Evolutionary conservation across 2,888 invertebrate species (phyloP).

Genomic region (Epirrhoe alternata): DNA sequence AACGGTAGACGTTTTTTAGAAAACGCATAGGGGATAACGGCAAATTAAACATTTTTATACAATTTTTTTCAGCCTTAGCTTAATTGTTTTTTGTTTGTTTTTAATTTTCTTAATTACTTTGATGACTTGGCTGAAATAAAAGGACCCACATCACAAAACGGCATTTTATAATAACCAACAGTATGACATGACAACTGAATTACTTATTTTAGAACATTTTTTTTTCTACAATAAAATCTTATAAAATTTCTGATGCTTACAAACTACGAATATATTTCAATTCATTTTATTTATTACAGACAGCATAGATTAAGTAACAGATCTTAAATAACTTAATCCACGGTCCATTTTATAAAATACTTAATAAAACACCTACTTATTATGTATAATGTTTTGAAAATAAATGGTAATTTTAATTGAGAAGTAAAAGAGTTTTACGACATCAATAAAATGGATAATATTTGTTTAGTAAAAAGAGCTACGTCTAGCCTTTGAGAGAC

Average conservation of each 20-base stretch:
- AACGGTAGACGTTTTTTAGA: neutral
- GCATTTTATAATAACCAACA: conserved; percentile 6
- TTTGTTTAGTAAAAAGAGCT: conserved; percentile 22
- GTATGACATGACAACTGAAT: neutral
- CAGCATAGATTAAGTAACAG: too few species aligned
- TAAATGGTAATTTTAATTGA: conserved; percentile 24
- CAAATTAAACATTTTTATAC: conserved; percentile 3
- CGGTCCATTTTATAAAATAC: too few species aligned
- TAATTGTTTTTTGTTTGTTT: conserved; percentile 40
- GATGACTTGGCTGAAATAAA: conserved; percentile 30
- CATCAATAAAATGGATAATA: conserved; percentile 30
- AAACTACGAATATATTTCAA: too few species aligned
- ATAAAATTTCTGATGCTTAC: too few species aligned
- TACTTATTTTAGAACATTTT: neutral
- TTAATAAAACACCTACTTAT: too few species aligned
- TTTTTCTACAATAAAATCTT: conserved; percentile 15
- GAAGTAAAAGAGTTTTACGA: conserved; percentile 30
- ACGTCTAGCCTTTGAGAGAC: conserved; percentile 16
- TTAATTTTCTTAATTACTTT: conserved; percentile 33
- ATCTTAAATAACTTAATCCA: too few species aligned
- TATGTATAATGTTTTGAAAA: conserved; percentile 21
- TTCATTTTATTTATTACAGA: too few species aligned
- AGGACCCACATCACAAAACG: conserved; percentile 7
- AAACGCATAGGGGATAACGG: neutral
- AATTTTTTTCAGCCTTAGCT: conserved; percentile 17